phyloP scores from a whole-genome alignment of 2,113 vertebrate species.

The Narcine bancroftii region DNA sequence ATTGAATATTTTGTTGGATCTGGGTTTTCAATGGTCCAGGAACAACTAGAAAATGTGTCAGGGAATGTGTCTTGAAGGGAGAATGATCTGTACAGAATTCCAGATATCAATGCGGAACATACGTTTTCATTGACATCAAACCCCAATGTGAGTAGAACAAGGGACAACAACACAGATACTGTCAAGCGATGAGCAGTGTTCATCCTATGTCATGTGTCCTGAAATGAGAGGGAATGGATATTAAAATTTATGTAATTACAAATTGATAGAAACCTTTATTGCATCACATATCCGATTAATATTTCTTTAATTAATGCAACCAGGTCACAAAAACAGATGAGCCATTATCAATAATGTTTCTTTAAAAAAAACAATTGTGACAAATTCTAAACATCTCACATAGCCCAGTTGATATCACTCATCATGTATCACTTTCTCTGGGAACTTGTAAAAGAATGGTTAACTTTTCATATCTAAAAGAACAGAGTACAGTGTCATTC shows the following conservation, averaged over 20 bases:
- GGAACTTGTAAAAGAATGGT: background rate
- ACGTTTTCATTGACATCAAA: conserved; percentile 76
- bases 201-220: conserved; percentile 99
- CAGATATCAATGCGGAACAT: conserved; percentile 90
- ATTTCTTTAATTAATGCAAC: background rate
- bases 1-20: conserved; percentile 98
- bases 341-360: background rate
- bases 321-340: background rate
- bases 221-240: conserved; percentile 44
- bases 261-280: background rate
- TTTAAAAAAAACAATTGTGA: background rate
- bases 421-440: background rate
- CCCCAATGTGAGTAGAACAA: conserved; percentile 74
- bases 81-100: conserved; percentile 95
- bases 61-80: conserved; percentile 96
- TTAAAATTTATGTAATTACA: background rate
- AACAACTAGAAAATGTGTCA: conserved; percentile 78
- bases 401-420: background rate
- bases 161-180: conserved; percentile 95
- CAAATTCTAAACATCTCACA: background rate
- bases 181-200: conserved; percentile 98
- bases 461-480: background rate
- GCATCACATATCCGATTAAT: background rate
- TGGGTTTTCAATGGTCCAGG: conserved; percentile 96
- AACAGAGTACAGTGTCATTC: background rate